These are phyloP conservation scores for Helobdella robusta DNA, from an alignment of 2,888 invertebrate genomes.

Conservation along the genomic window DNA sequence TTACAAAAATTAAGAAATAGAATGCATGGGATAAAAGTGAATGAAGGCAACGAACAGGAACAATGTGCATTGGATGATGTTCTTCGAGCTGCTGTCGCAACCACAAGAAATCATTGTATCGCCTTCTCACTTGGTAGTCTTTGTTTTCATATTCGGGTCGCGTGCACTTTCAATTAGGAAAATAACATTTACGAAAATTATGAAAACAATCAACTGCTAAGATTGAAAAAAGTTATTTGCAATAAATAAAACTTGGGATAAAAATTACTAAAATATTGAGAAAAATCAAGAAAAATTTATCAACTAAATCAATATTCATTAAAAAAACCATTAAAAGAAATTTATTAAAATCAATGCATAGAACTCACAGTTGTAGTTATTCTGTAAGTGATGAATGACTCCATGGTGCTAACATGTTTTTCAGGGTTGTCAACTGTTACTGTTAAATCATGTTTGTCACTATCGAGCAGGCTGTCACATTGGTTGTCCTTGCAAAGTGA, in stretches of 20 bases:
- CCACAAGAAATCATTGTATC: conserved; percentile 68
- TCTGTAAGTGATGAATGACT: conserved; percentile 63
- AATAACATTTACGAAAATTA: too few relatives aligned
- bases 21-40: too few relatives aligned
- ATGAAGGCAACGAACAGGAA: conserved; percentile 60
- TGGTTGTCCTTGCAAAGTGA: not conserved
- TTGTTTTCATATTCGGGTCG: conserved; percentile 57
- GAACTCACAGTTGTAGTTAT: conserved; percentile 60
- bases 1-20: too few relatives aligned
- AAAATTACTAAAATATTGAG: too few relatives aligned
- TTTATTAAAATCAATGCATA: too few relatives aligned
- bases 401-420: conserved; percentile 63
- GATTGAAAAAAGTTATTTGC: too few relatives aligned
- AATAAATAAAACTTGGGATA: too few relatives aligned
- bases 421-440: conserved; percentile 65
- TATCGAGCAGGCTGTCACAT: conserved; percentile 41
- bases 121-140: conserved; percentile 59
- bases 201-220: too few relatives aligned
- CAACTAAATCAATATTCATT: too few relatives aligned
- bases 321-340: too few relatives aligned
- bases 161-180: too few relatives aligned
- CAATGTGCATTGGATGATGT: conserved; percentile 60
- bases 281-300: too few relatives aligned
- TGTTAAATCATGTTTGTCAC: conserved; percentile 54
- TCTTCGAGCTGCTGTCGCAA: conserved; percentile 59